Evolutionary conservation across 2,797 vertebrate species (phyloP), one percentile per base, ranked within the genome.

Genomic region (Xiphophorus birchmanni): DNA sequence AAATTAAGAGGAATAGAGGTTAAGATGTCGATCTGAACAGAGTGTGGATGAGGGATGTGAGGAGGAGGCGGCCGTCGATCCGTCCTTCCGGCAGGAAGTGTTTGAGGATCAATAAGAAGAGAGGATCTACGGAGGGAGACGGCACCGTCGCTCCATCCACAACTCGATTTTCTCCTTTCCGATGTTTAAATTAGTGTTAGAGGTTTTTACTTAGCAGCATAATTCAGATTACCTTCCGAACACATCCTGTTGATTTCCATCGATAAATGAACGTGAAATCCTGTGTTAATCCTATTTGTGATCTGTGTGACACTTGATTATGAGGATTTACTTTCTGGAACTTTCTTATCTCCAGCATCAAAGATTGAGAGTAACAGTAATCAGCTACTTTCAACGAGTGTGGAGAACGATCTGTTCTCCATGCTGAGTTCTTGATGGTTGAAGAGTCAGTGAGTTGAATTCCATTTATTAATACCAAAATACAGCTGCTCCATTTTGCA

Each of bases 11-110:
- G 71, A 13, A 45, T 42, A 32, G 5, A 52, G n/a, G 78, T 79
- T 52, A 17, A 58, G 11, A 15, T 56, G 73, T 42, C 52, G 54
- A 76, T 65, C 80, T 80, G 63, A 67, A 29, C 0, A 2, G 26
- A 76, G 9, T 37, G 45, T 47, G 80, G 58, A 83, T 65, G 75
- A 74, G 84, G 32, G 32, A 32, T 32, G 32, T 32, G 32, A 32
- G 75, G 71, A 79, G 63, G 75, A 83, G 84, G 84, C 69, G 78
- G 82, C 32, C 0, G 80, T 90, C 85, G 67, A 92, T 92, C 93
- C 88, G 84, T 92, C 88, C 93, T 93, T 94, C 93, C 88, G 91
- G 91, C 91, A 95, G 93, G 93, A 94, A 94, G 89, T 89, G 86
- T 90, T 85, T 80, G 67, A 83, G 78, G 90, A 95, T 95, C 94